Evolutionary conservation across 2,113 vertebrate genomes (phyloP).

Genomic region (Xyrauchen texanus): DNA sequence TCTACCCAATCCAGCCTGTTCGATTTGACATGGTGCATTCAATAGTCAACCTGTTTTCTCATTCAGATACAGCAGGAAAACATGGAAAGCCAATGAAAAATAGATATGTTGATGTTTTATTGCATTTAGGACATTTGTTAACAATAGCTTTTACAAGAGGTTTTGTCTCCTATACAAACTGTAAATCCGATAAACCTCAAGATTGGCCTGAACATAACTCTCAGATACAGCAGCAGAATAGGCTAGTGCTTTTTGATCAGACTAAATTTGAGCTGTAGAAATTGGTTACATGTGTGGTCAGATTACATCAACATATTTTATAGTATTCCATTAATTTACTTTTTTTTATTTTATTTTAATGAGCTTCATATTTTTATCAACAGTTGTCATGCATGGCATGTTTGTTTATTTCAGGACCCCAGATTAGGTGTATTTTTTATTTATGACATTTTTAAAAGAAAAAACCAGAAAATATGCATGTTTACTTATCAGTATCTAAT

Average conservation of each 20-base stretch:
- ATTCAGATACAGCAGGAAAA: conserved; percentile 58
- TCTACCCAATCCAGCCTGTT: conserved; percentile 31
- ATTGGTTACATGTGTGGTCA: conserved; percentile 30
- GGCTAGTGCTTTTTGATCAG: conserved; percentile 33
- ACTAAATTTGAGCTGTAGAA: conserved; percentile 39
- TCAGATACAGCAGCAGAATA: conserved; percentile 7
- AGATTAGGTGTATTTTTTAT: background rate
- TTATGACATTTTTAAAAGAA: background rate
- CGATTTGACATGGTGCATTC: conserved; percentile 22
- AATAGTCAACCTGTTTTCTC: conserved; percentile 53
- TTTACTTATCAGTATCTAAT: conserved; percentile 41
- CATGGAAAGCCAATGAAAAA: conserved; percentile 66
- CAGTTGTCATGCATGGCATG: no score
- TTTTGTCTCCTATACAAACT: conserved; percentile 45
- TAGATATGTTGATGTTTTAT: conserved; percentile 70
- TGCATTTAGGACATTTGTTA: conserved; percentile 65
- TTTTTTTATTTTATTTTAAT: no score
- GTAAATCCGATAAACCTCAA: conserved; percentile 27
- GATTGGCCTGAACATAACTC: conserved; percentile 3
- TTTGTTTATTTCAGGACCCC: background rate
- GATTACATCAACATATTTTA: background rate
- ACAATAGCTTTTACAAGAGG: conserved; percentile 67
- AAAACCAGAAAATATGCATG: conserved; percentile 30
- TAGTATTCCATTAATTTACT: background rate
- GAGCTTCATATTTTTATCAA: no score